Evolutionary conservation across 2,113 vertebrate genomes (phyloP).

Genomic region (Caranx melampygus): DNA sequence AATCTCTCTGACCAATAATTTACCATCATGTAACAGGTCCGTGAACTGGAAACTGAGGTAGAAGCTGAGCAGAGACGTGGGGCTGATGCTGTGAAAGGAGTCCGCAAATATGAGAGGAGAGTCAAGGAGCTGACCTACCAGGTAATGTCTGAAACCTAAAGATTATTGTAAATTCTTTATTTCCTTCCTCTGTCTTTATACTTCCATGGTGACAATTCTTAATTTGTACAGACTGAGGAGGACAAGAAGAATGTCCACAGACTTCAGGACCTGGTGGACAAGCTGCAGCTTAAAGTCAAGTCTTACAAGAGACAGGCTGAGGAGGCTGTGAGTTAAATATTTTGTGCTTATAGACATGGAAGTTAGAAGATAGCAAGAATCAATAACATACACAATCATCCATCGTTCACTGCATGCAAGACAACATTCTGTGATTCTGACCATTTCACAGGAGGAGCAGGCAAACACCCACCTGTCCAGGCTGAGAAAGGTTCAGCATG

Average conservation of each 20-base stretch:
- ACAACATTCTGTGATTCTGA: background rate
- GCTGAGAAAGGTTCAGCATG: conserved; percentile 72
- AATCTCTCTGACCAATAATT: no score
- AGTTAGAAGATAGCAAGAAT: no score
- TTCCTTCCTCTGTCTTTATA: background rate
- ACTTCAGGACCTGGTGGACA: conserved; percentile 76
- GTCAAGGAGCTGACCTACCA: conserved; percentile 68
- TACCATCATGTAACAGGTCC: conserved; percentile 21
- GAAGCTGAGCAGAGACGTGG: conserved; percentile 61
- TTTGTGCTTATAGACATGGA: no score
- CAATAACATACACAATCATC: no score
- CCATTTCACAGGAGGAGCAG: conserved; percentile 69
- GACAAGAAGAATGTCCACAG: conserved; percentile 70
- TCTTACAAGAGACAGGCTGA: conserved; percentile 76
- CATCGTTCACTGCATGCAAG: no score
- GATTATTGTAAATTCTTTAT: background rate
- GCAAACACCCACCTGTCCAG: conserved; percentile 75
- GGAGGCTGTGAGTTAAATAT: conserved; percentile 57
- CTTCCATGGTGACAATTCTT: background rate
- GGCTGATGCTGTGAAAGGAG: conserved; percentile 63
- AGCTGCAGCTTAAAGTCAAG: conserved; percentile 74
- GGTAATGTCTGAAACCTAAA: conserved; percentile 11
- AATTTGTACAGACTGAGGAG: conserved; percentile 58
- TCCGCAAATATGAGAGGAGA: conserved; percentile 67
- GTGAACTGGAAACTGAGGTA: conserved; percentile 49